A percentile compares a stretch with the other conserved stretches of the same genome.
These are phyloP conservation scores for Probaryconus sp. DNA, from an alignment of 1,140 invertebrate species.

Conservation along the genomic window DNA sequence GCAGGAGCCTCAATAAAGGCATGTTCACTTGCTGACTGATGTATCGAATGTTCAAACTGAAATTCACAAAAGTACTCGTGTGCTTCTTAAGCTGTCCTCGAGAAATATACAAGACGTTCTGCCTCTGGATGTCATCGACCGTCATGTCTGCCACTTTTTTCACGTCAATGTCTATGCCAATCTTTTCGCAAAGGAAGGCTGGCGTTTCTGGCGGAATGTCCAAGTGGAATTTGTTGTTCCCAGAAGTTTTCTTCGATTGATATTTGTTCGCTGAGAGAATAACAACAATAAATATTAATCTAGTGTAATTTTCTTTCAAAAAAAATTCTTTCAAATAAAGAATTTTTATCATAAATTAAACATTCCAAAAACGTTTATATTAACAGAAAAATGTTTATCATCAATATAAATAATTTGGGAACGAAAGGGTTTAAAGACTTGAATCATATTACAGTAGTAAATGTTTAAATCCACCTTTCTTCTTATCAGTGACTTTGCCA, in stretches of 20 bases:
- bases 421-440: too few species aligned
- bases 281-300: constrained; percentile 13
- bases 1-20: constrained; percentile 93
- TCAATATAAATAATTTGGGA: too few species aligned
- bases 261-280: constrained; percentile 65
- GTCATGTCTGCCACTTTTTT: constrained; percentile 94
- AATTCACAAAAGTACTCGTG: constrained; percentile 91
- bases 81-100: constrained; percentile 92
- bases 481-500: constrained; percentile 80
- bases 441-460: too few species aligned
- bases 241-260: constrained; percentile 68
- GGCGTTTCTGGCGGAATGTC: constrained; percentile 88
- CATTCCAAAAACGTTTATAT: too few species aligned
- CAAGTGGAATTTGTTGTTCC: constrained; percentile 77
- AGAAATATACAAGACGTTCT: constrained; percentile 91
- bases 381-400: too few species aligned
- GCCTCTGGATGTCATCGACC: constrained; percentile 88
- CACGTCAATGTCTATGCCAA: constrained; percentile 92
- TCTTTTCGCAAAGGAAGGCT: constrained; percentile 94
- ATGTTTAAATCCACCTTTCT: too few species aligned
- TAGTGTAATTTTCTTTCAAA: too few species aligned
- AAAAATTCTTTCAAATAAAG: too few species aligned
- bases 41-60: constrained; percentile 90
- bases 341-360: too few species aligned
- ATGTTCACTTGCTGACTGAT: constrained; percentile 97